These are phyloP conservation scores for Aphelenchoides fujianensis DNA, from an alignment of 1,140 invertebrate genomes.

Conservation along the genomic window DNA sequence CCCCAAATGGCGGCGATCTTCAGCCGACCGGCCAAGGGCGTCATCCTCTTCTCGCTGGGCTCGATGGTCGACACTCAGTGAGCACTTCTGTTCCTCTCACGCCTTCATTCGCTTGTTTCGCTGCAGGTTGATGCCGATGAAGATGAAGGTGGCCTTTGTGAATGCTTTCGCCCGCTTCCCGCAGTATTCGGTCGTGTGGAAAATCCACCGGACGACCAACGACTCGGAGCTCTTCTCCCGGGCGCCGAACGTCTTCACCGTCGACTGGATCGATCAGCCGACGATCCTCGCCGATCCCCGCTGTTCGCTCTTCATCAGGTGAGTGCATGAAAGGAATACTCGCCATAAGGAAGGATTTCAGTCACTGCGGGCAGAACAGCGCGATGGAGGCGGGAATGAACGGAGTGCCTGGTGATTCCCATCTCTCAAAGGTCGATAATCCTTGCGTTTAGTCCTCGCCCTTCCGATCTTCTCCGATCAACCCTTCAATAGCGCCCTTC, in stretches of 20 bases:
- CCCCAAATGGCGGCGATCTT: neutral
- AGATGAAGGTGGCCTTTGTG: slow-evolving; percentile 37
- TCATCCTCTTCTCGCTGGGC: neutral
- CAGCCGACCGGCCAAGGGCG: neutral
- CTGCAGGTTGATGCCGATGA: slow-evolving; percentile 42
- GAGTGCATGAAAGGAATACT: too few relatives aligned
- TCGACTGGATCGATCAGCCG: slow-evolving; percentile 18
- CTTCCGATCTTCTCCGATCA: slow-evolving; percentile 22
- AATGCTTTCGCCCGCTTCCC: slow-evolving; percentile 33
- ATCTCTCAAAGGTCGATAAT: too few relatives aligned
- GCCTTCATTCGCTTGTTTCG: too few relatives aligned
- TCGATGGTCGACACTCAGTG: slow-evolving; percentile 14
- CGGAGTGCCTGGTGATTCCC: neutral
- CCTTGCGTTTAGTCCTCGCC: slow-evolving; percentile 13
- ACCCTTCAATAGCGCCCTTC: slow-evolving; percentile 22
- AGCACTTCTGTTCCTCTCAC: too few relatives aligned
- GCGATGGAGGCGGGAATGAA: slow-evolving; percentile 15
- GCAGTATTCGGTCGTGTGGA: slow-evolving; percentile 45
- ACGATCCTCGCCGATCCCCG: slow-evolving; percentile 18
- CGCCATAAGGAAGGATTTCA: too few relatives aligned
- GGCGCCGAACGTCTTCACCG: slow-evolving; percentile 19
- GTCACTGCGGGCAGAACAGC: slow-evolving; percentile 26
- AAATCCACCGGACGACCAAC: slow-evolving; percentile 20
- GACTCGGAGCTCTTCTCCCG: slow-evolving; percentile 14
- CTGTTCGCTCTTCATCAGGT: too few relatives aligned